phyloP scores from a whole-genome alignment of 2,113 vertebrate genomes.

The Climacteris rufus region DNA sequence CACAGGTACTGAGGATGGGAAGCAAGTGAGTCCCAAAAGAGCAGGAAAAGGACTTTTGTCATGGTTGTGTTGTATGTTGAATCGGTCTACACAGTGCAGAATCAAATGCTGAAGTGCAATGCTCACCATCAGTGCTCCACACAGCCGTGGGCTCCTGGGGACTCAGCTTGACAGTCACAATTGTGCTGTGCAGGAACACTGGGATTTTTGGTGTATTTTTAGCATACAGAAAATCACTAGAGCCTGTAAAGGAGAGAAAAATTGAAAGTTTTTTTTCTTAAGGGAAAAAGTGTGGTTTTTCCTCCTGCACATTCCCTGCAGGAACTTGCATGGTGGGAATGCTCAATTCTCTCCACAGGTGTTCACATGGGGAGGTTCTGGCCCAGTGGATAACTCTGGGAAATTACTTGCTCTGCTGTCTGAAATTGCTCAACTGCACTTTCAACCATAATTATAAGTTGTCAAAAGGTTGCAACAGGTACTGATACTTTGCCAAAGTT shows the following conservation, averaged over 20 bases:
- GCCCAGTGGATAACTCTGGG: not conserved
- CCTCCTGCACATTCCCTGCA: not conserved
- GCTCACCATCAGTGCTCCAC: not conserved
- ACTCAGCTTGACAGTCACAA: not conserved
- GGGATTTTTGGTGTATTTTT: not conserved
- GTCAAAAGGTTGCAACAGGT: conserved; percentile 11
- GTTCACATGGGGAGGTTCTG: not conserved
- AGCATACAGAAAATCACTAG: not conserved
- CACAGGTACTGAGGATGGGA: not conserved
- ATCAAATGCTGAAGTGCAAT: not conserved
- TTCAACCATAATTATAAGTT: not conserved
- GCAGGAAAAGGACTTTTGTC: not conserved
- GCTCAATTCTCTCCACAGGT: not conserved
- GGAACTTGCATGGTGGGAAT: not conserved
- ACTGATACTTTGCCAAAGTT: not conserved
- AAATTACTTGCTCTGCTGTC: not conserved
- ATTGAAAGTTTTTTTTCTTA: not conserved
- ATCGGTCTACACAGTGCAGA: not conserved
- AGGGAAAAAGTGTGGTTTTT: not conserved
- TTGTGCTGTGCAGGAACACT: not conserved
- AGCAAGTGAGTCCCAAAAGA: not conserved
- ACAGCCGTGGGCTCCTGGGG: not conserved
- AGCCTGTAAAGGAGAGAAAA: not conserved
- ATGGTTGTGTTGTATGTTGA: not conserved
- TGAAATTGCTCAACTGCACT: not conserved